Evolutionary conservation across 1,140 invertebrate species (phyloP), one percentile per base, ranked within the genome.

Genomic region (Halictus rubicundus): DNA sequence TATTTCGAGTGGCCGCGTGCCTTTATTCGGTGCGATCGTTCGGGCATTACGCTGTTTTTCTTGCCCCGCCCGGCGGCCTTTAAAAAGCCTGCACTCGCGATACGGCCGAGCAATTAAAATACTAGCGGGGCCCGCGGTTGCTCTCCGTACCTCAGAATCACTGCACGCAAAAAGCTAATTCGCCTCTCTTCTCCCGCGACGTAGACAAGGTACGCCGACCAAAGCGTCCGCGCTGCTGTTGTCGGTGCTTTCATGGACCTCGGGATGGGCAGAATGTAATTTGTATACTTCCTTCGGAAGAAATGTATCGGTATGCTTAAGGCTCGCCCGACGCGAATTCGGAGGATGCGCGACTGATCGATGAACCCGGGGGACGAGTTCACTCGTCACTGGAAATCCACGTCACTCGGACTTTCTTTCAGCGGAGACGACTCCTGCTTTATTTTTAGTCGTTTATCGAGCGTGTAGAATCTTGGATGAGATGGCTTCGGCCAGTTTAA

Each of bases 151-250:
- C 52, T 57, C 66, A 73, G 75, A 84, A 86, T 88, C 87, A 85
- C 80, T 61, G 82, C 78, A 73, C 39, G 84, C 86, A 87, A 89
- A 90, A 90, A 87, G 79, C 84, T 89, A 91, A 91, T 91, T 90
- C 86, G 78, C 81, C 60, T 21, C 49, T 16, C 19, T 16, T 52
- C 19, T 52, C 70, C 81, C 87, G 89, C 21, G 6, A 21, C 49
- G 49, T 54, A 54, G 49, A 54, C 49, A 16, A 3, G 25, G 59
- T 60, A 27, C 59, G 80, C 42, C 42, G 42, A 46, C 10, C 42
- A 46, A 12, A 14, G 5, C 4, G 60, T 0, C 16, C 27, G 14
- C 60, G 16, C 0, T 10, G 23, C 25, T 16, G 14, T 12, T 16
- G 27, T 10, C 27, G 60, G 54, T 57, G 54, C 21, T 57, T 52